Evolutionary conservation across 2,113 vertebrate species (phyloP).

Genomic region (Scalopus aquaticus): DNA sequence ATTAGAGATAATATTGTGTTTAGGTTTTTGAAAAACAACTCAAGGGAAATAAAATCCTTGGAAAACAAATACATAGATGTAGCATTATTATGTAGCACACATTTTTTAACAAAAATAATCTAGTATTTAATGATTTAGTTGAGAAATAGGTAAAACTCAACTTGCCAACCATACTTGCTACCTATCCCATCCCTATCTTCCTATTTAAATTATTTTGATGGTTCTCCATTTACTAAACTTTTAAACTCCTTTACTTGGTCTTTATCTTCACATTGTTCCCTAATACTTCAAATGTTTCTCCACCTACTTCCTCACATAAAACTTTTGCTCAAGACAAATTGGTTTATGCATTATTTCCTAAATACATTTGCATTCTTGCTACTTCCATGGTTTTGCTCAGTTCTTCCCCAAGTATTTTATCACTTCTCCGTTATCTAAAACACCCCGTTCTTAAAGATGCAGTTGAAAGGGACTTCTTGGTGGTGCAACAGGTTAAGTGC

Average conservation of each 20-base stretch:
- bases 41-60: background rate
- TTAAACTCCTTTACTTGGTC: background rate
- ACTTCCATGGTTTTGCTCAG: background rate
- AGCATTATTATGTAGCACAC: background rate
- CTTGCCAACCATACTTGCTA: background rate
- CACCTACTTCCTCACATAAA: background rate
- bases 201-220: conserved; percentile 16
- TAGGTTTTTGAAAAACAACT: conserved; percentile 24
- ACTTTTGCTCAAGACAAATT: background rate
- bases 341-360: background rate
- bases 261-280: background rate
- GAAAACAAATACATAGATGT: background rate
- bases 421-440: background rate
- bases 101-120: background rate
- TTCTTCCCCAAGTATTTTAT: background rate
- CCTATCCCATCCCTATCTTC: background rate
- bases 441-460: background rate
- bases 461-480: no score
- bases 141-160: background rate
- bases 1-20: background rate
- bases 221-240: background rate
- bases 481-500: no score
- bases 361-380: background rate
- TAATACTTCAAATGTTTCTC: background rate
- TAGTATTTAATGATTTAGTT: background rate